A percentile compares a stretch with the other conserved stretches of the same genome.
Evolutionary conservation across 2,888 invertebrate species (phyloP).

Genomic region (Clistopyga incitator): DNA sequence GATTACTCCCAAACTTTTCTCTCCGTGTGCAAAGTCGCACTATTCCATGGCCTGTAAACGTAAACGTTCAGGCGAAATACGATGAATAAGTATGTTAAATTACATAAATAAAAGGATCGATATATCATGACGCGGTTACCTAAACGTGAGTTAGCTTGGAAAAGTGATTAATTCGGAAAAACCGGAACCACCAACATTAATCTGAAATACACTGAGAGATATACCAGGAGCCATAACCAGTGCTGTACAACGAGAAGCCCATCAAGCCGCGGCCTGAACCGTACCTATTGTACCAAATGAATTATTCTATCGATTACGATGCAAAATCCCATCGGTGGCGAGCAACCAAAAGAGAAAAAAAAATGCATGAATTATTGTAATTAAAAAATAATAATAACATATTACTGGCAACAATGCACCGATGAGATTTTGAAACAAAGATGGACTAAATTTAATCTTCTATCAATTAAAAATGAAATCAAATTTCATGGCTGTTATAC

Average conservation of each 20-base stretch:
- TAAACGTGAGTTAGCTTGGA: conserved; percentile 73
- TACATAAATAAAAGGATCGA: conserved; percentile 54
- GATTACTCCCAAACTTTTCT: too few relatives aligned
- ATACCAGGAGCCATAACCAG: conserved; percentile 81
- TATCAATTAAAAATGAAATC: conserved; percentile 3
- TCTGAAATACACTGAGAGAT: conserved; percentile 80
- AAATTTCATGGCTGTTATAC: not conserved
- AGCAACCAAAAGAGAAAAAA: conserved; percentile 6
- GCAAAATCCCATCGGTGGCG: conserved; percentile 53
- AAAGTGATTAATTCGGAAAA: conserved; percentile 61
- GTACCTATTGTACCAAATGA: conserved; percentile 56
- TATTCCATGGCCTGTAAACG: conserved; percentile 67
- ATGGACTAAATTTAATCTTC: conserved; percentile 33
- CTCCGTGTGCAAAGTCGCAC: conserved; percentile 14
- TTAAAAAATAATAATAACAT: not conserved
- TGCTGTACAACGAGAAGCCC: conserved; percentile 82
- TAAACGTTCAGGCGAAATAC: conserved; percentile 56
- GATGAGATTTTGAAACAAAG: conserved; percentile 48
- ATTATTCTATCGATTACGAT: conserved; percentile 46
- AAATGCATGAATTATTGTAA: not conserved
- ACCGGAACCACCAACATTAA: conserved; percentile 79
- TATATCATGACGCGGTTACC: conserved; percentile 57
- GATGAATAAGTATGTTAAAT: conserved; percentile 50
- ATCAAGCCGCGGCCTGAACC: conserved; percentile 76
- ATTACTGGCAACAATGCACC: conserved; percentile 13